These are phyloP conservation scores for Mergus octosetaceus DNA, from an alignment of 2,797 vertebrate species.

Conservation along the genomic window DNA sequence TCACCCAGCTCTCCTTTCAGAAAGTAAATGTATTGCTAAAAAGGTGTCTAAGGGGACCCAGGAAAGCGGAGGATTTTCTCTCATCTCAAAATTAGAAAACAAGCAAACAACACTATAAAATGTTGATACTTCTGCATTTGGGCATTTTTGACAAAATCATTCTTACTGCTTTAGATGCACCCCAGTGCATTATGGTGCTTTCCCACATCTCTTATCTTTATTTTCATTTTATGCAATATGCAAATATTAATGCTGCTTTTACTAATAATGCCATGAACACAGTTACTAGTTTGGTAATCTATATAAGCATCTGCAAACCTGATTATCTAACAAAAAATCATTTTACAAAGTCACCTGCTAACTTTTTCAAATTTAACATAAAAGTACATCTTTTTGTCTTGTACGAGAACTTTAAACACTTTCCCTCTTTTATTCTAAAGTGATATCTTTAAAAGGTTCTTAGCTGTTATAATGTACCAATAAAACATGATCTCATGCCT, in stretches of 20 bases:
- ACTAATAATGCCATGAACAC: constrained; percentile 2
- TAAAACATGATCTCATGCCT: background rate
- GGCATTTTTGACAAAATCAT: background rate
- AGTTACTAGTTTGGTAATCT: background rate
- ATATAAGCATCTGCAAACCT: background rate
- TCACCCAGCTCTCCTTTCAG: background rate
- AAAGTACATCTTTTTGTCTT: background rate
- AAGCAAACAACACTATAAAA: background rate
- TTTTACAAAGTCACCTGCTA: background rate
- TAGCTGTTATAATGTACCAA: background rate
- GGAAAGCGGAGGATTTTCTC: background rate
- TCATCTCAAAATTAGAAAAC: background rate
- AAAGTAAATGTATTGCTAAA: background rate
- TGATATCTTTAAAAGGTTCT: background rate
- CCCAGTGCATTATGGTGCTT: background rate
- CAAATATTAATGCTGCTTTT: background rate
- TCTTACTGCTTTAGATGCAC: background rate
- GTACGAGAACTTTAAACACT: background rate
- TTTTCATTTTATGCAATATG: background rate
- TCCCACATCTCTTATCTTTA: background rate
- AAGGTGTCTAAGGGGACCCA: background rate
- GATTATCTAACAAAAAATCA: background rate
- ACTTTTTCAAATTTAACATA: background rate
- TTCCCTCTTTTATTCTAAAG: background rate
- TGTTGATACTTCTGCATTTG: background rate